These are phyloP conservation scores for Rotaria macrura DNA, from an alignment of 2,888 invertebrate genomes.

Conservation along the genomic window DNA sequence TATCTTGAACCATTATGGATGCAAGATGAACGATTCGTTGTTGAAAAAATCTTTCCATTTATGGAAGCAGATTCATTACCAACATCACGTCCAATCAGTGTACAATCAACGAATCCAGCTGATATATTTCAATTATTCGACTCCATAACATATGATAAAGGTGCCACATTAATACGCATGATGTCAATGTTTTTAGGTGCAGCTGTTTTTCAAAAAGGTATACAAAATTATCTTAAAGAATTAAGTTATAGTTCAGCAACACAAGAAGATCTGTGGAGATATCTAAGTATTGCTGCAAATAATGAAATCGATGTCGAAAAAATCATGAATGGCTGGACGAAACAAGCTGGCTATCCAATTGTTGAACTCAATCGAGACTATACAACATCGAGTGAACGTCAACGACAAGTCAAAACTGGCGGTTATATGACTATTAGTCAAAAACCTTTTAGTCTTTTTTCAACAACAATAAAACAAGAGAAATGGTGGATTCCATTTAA, in stretches of 20 bases:
- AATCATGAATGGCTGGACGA: slow-evolving; percentile 51
- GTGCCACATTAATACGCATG: slow-evolving; percentile 87
- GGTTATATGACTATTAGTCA: background rate
- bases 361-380: slow-evolving; percentile 20
- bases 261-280: slow-evolving; percentile 83
- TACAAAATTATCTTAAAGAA: slow-evolving; percentile 7
- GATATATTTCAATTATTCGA: slow-evolving; percentile 96
- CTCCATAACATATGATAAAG: slow-evolving; percentile 89
- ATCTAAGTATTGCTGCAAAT: slow-evolving; percentile 72
- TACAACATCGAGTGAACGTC: background rate
- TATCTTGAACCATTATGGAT: slow-evolving; percentile 22
- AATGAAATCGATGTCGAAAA: slow-evolving; percentile 67
- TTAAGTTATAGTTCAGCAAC: slow-evolving; percentile 65
- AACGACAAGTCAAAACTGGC: background rate
- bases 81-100: slow-evolving; percentile 27
- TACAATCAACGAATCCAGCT: slow-evolving; percentile 58
- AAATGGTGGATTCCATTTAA: slow-evolving; percentile 18
- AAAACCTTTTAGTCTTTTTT: background rate
- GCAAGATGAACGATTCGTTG: background rate
- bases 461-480: background rate
- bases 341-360: slow-evolving; percentile 32
- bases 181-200: slow-evolving; percentile 82
- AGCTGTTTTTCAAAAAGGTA: slow-evolving; percentile 50
- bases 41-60: slow-evolving; percentile 5
- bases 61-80: slow-evolving; percentile 28